Base-by-base conservation (phyloP, 2,888 invertebrate genomes). In the Hydroisotoma schaefferi region DNA sequence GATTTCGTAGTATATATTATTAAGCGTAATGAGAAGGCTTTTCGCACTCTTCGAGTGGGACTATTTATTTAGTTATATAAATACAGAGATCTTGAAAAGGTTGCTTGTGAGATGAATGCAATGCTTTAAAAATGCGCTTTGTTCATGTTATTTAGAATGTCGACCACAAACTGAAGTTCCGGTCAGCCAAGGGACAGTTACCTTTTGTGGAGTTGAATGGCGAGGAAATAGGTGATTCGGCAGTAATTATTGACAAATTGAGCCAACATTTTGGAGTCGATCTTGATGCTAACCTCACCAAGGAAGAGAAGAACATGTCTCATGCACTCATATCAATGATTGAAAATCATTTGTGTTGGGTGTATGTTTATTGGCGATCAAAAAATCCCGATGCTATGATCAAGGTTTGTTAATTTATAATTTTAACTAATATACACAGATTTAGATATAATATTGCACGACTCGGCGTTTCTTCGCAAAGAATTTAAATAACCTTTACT, bases 151-250 rank as follows among this genome's bases (percentile, higher is more conserved):
- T 33, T 10, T 46, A 94, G 93, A 94, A 94, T 81, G 90, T 94
- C 71, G 92, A 93, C 77, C 93, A 94, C 80, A 92, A 91, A 81
- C 85, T 91, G 81, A 90, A 91, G 77, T 90, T 88, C 83, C 87
- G 90, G 74, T 94, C 93, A 74, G 90, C 90, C 82, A 94, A 94
- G 77, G 94, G 94, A 48, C 91, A 90, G 78, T 81, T 95, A 74
- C 97, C 95, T 33, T 97, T 95, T 80, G 84, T 97, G 72, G 94
- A 95, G 78, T 77, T 95, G 65, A 95, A 97, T 77, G 95, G 94
- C 44, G 90, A 92, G 76, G 93, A 95, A 80, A 87, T 94, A 70
- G 88, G 93, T 49, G 95, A 95, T 79, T 92, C 92, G 76, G 84
- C 88, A 68, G 86, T 92, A 74, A 93, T 94, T 75, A 87, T 95